Evolutionary conservation across 1,140 invertebrate species (phyloP).

Genomic region (Drosophila varians): DNA sequence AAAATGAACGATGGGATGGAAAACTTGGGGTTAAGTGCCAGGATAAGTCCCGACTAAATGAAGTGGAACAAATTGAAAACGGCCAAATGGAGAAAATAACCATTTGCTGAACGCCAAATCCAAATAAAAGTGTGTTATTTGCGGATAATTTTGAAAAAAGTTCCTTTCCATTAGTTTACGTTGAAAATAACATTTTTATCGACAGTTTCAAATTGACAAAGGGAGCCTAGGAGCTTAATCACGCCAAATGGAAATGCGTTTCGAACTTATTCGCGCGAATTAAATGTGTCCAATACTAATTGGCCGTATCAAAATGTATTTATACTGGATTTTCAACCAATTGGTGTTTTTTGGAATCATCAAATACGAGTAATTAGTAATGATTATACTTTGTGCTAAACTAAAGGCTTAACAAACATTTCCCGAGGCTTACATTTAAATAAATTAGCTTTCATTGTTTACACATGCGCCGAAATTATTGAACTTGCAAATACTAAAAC

Average conservation of each 20-base stretch:
- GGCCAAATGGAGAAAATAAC: neutral
- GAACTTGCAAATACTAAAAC: neutral
- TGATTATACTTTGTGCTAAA: neutral
- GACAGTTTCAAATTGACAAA: conserved; percentile 1
- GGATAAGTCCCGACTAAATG: conserved; percentile 31
- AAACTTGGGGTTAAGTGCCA: conserved; percentile 23
- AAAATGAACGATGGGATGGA: conserved; percentile 39
- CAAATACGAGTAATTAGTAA: conserved; percentile 19
- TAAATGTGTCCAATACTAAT: neutral
- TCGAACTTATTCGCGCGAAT: neutral
- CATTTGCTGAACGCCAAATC: neutral
- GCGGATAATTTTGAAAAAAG: neutral
- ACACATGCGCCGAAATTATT: neutral
- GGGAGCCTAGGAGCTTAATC: neutral
- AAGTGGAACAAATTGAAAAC: conserved; percentile 27
- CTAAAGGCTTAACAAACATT: neutral
- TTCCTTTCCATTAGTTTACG: neutral
- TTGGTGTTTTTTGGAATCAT: neutral
- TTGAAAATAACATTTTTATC: neutral
- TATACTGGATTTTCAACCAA: neutral
- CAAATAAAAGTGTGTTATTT: neutral
- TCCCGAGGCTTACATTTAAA: conserved; percentile 7
- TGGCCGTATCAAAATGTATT: neutral
- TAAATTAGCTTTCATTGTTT: conserved; percentile 6
- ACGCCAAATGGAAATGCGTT: conserved; percentile 11